These are phyloP conservation scores for Drosophila cyrtoloma DNA, from an alignment of 2,888 invertebrate genomes.

Conservation along the genomic window DNA sequence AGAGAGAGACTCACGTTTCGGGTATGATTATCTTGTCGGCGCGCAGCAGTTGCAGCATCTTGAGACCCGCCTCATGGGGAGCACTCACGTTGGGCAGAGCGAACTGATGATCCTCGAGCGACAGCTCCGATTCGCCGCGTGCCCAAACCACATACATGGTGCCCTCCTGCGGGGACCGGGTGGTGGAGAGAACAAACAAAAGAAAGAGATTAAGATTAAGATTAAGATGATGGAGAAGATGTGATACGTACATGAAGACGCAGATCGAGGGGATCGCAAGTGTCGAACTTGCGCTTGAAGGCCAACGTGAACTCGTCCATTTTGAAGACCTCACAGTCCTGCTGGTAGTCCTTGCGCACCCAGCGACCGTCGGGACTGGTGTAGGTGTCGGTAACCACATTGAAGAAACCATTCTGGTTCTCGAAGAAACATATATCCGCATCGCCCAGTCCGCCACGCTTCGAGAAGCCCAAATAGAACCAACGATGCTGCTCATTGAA, in stretches of 20 bases:
- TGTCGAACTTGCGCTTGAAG: conserved; percentile 93
- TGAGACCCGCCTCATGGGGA: conserved; percentile 89
- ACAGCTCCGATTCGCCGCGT: conserved; percentile 90
- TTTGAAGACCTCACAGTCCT: conserved; percentile 89
- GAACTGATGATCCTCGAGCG: conserved; percentile 84
- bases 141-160: conserved; percentile 96
- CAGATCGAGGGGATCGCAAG: conserved; percentile 90
- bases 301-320: conserved; percentile 89
- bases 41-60: conserved; percentile 89
- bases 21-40: conserved; percentile 85
- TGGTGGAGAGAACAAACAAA: neutral
- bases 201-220: neutral
- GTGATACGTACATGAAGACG: conserved; percentile 83
- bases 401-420: conserved; percentile 86
- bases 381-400: conserved; percentile 89
- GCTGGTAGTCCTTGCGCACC: conserved; percentile 89
- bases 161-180: conserved; percentile 89
- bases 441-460: conserved; percentile 89
- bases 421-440: conserved; percentile 94
- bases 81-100: conserved; percentile 84
- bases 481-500: conserved; percentile 87
- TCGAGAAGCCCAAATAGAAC: conserved; percentile 95
- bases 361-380: conserved; percentile 88
- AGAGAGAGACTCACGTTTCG: conserved; percentile 80
- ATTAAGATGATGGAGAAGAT: neutral